Conservation (phyloP, 2,888 invertebrate species). For the Callosobruchus maculatus region DNA sequence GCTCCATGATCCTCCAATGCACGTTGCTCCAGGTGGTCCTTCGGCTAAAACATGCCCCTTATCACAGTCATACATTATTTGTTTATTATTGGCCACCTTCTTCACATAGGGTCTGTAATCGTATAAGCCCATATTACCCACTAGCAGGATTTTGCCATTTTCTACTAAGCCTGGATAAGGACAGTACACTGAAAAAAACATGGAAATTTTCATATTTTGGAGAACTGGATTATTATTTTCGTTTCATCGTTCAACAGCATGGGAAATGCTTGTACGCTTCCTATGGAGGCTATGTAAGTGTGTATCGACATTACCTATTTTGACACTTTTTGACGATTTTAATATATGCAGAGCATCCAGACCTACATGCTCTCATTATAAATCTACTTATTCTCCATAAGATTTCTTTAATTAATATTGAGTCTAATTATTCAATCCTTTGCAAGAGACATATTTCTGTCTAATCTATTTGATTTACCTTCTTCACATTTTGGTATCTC, state of each 20-base stretch:
- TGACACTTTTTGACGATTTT: no score
- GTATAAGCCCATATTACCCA: slow-evolving; percentile 94
- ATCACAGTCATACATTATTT: slow-evolving; percentile 94
- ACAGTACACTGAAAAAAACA: slow-evolving; percentile 72
- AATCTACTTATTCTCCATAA: no score
- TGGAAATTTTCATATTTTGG: no score
- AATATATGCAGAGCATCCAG: no score
- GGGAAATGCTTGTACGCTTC: background rate
- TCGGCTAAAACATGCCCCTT: slow-evolving; percentile 83
- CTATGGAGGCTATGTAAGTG: no score
- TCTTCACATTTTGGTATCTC: slow-evolving; percentile 82
- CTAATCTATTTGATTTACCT: slow-evolving; percentile 51
- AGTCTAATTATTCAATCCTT: no score
- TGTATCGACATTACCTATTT: no score
- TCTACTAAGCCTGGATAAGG: slow-evolving; percentile 87
- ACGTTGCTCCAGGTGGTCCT: slow-evolving; percentile 91
- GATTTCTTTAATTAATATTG: no score
- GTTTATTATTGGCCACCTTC: slow-evolving; percentile 86
- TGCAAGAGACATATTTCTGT: no score
- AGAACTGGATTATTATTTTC: no score
- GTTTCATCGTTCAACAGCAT: background rate
- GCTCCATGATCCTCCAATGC: slow-evolving; percentile 91
- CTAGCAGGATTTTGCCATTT: slow-evolving; percentile 86
- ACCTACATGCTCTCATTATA: no score
- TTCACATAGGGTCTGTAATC: slow-evolving; percentile 92